These are phyloP conservation scores for Ormyrus rosae DNA, from an alignment of 2,888 invertebrate species.

Conservation along the genomic window DNA sequence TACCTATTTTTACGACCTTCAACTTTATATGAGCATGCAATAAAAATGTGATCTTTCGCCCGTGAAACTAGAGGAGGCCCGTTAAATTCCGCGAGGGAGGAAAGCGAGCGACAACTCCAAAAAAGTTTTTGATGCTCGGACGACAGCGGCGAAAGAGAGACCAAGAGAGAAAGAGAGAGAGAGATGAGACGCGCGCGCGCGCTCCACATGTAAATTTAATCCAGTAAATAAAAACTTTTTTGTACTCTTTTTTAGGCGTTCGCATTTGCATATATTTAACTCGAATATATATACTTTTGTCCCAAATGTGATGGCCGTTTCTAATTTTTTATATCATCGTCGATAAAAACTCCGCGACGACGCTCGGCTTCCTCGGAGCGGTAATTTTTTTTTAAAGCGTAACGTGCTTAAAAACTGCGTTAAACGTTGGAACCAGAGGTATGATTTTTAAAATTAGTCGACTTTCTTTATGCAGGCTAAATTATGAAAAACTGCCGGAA, in stretches of 20 bases:
- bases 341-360: no score
- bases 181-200: conserved; percentile 17
- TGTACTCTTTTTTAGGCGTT: background rate
- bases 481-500: no score
- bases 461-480: no score
- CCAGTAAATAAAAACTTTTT: conserved; percentile 36
- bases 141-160: no score
- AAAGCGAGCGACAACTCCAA: conserved; percentile 15
- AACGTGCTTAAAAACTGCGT: no score
- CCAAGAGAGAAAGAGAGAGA: background rate
- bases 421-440: no score
- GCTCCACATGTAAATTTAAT: background rate
- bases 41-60: background rate
- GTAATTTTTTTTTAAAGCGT: no score
- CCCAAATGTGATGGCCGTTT: no score
- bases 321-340: no score
- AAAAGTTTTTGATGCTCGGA: conserved; percentile 30
- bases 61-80: background rate
- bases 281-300: background rate
- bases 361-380: no score
- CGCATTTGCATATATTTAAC: background rate
- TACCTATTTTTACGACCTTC: background rate
- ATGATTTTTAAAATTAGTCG: no score
- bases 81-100: background rate
- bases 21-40: background rate